phyloP scores from a whole-genome alignment of 2,113 vertebrate species.

The Grantiella picta region DNA sequence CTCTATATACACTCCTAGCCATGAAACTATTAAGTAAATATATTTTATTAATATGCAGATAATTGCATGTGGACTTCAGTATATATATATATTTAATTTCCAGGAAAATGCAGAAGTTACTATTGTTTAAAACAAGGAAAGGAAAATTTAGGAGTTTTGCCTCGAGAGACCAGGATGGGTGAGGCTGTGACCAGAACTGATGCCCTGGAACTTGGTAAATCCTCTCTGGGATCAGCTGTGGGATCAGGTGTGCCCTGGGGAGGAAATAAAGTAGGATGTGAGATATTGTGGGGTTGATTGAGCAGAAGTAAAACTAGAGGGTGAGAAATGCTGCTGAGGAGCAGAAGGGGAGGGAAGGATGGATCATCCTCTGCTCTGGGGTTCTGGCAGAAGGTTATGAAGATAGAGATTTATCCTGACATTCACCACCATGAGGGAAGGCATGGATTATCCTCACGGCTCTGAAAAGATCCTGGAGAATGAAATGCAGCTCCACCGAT shows the following conservation, averaged over 20 bases:
- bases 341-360: not conserved
- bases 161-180: not conserved
- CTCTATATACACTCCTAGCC: not conserved
- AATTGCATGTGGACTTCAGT: not conserved
- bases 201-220: accelerated
- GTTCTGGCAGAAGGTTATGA: accelerated
- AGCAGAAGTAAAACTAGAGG: not conserved
- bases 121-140: not conserved
- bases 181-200: not conserved
- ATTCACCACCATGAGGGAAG: not conserved
- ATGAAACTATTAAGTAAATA: not conserved
- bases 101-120: not conserved
- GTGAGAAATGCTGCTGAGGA: not conserved
- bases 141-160: not conserved
- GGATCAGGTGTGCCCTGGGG: not conserved
- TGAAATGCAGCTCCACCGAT: not conserved
- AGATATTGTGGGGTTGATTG: not conserved
- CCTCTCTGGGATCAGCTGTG: not conserved
- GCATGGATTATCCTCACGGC: accelerated
- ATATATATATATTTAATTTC: no score
- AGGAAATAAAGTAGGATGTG: not conserved
- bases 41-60: not conserved
- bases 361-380: not conserved
- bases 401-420: not conserved
- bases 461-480: not conserved